Evolutionary conservation across 1,140 invertebrate species (phyloP).

Genomic region (Drosophila repleta): DNA sequence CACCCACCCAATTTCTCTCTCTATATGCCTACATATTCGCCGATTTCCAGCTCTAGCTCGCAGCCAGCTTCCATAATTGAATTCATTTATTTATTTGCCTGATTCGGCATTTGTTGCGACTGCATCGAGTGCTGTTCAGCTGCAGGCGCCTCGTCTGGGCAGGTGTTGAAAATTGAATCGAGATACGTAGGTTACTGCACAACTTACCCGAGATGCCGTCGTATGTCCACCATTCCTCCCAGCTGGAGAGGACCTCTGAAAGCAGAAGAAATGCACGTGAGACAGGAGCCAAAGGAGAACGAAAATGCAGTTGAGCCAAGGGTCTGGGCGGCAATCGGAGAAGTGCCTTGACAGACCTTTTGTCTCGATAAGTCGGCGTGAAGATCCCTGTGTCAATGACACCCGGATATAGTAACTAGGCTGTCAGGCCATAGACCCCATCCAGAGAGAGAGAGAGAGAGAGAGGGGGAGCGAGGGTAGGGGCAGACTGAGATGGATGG

Average conservation of each 20-base stretch:
- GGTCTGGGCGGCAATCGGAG: not conserved
- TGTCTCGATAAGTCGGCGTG: conserved; percentile 15
- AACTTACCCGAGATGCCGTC: conserved; percentile 94
- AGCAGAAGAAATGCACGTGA: not conserved
- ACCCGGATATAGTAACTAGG: conserved; percentile 11
- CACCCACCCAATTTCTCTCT: too few species aligned
- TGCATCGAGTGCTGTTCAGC: not conserved
- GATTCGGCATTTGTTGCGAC: conserved; percentile 1
- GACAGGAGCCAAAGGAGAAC: conserved; percentile 23
- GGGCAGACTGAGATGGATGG: not conserved
- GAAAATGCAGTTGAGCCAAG: conserved; percentile 27
- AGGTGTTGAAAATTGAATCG: not conserved
- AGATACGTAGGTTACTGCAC: not conserved
- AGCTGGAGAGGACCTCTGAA: conserved; percentile 89
- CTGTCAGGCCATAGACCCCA: conserved; percentile 25
- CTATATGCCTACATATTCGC: too few species aligned
- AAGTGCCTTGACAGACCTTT: conserved; percentile 21
- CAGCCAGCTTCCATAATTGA: too few species aligned
- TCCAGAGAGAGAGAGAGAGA: too few species aligned
- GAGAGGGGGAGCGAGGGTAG: not conserved
- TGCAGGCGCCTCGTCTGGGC: not conserved
- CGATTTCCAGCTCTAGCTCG: too few species aligned
- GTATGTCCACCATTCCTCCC: conserved; percentile 98
- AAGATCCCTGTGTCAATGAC: conserved; percentile 25
- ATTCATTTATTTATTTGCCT: not conserved